These are phyloP conservation scores for Nothura maculosa DNA, from an alignment of 2,797 vertebrate species.

Conservation along the genomic window DNA sequence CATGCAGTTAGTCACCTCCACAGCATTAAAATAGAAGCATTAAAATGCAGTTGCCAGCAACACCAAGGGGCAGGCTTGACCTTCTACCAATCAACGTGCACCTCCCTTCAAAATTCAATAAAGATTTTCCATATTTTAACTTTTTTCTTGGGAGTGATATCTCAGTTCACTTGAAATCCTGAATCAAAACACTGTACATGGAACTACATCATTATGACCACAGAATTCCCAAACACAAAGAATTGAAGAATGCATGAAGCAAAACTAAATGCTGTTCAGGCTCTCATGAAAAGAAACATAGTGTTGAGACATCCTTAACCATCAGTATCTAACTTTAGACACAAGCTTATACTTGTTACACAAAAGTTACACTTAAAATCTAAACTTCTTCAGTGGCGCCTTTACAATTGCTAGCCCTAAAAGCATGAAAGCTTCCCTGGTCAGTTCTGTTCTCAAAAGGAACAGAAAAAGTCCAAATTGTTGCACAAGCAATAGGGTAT, in stretches of 20 bases:
- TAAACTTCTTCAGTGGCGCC: fast-evolving
- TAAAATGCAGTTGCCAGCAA: not conserved
- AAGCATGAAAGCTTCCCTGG: not conserved
- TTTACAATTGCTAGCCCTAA: not conserved
- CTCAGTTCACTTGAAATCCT: not conserved
- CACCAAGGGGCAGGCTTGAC: not conserved
- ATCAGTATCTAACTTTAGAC: not conserved
- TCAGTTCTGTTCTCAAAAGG: not conserved
- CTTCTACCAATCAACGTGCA: not conserved
- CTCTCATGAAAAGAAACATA: not conserved
- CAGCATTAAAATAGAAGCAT: not conserved
- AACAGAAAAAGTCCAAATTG: not conserved
- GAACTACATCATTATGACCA: not conserved
- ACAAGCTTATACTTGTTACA: fast-evolving
- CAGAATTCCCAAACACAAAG: fast-evolving
- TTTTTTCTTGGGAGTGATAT: not conserved
- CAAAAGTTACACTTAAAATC: not conserved
- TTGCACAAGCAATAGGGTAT: not conserved
- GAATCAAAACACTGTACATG: not conserved
- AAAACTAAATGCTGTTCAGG: not conserved
- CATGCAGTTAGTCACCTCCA: not conserved
- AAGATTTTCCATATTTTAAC: not conserved
- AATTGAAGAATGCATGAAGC: not conserved
- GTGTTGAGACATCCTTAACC: not conserved
- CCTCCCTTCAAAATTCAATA: fast-evolving